Evolutionary conservation across 2,113 vertebrate genomes (phyloP).

Genomic region (Empidonax traillii): DNA sequence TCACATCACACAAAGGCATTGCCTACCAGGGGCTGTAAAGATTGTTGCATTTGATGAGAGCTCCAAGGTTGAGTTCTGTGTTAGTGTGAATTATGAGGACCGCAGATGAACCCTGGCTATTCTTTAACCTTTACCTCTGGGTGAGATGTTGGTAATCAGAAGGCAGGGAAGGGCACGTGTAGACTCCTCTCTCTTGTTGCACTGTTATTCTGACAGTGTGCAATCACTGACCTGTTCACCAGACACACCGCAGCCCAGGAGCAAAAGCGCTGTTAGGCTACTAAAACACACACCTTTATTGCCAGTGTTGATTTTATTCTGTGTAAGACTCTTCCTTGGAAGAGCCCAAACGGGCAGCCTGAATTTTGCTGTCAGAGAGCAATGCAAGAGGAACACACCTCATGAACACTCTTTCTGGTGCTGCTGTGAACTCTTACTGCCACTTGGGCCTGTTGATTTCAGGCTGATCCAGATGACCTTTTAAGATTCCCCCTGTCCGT

Average conservation of each 20-base stretch:
- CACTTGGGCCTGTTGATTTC: not conserved
- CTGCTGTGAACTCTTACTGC: not conserved
- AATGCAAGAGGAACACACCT: not conserved
- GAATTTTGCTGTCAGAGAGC: not conserved
- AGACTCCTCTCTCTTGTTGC: rapidly evolving
- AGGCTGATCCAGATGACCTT: not conserved
- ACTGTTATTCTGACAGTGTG: not conserved
- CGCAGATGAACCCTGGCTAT: not conserved
- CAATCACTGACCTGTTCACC: not conserved
- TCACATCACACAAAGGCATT: rapidly evolving
- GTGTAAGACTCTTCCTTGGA: not conserved
- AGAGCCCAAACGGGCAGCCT: not conserved
- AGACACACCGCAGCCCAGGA: not conserved
- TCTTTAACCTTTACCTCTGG: not conserved
- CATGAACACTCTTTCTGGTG: not conserved
- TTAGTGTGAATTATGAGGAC: not conserved
- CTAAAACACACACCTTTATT: not conserved
- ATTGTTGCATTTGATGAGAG: not conserved
- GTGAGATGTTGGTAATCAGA: not conserved
- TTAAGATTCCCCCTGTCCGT: not conserved
- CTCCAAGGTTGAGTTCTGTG: not conserved
- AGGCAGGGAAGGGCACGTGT: rapidly evolving
- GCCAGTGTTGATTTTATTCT: not conserved
- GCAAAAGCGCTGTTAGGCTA: rapidly evolving
- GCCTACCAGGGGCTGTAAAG: not conserved